A percentile compares a stretch with the other conserved stretches of the same genome.
phyloP scores from a whole-genome alignment of 2,888 invertebrate species.

The Cetonia aurata region DNA sequence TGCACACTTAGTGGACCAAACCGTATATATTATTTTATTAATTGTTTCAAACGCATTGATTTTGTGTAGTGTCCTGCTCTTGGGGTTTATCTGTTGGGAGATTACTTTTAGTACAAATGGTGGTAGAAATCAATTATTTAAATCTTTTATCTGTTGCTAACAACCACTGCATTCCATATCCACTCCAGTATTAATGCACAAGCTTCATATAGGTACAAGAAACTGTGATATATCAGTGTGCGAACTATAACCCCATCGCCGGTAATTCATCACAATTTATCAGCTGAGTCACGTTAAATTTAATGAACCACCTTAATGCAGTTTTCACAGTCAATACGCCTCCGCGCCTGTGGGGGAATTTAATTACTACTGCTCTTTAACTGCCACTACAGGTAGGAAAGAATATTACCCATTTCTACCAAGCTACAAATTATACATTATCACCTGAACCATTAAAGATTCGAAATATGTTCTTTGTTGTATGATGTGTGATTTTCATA shows the following conservation, averaged over 20 bases:
- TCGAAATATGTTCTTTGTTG: too few species aligned
- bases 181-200: not conserved
- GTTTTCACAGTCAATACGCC: conserved; percentile 10
- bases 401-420: not conserved
- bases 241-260: not conserved
- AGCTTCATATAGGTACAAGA: conserved; percentile 6
- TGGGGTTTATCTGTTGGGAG: too few species aligned
- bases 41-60: too few species aligned
- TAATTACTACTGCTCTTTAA: conserved; percentile 23
- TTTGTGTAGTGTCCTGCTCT: too few species aligned
- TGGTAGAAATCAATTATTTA: not conserved
- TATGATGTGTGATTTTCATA: not conserved
- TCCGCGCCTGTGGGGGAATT: conserved; percentile 3
- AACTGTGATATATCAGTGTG: not conserved
- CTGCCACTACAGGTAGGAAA: conserved; percentile 15
- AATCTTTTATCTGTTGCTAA: not conserved
- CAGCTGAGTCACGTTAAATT: conserved; percentile 24
- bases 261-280: conserved; percentile 29
- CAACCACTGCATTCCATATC: not conserved
- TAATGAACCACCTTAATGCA: not conserved
- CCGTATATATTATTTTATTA: too few species aligned
- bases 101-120: too few species aligned
- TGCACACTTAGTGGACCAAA: too few species aligned
- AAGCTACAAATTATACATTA: conserved; percentile 32
- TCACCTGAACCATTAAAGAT: too few species aligned